These are phyloP conservation scores for Calliopsis andreniformis DNA, from an alignment of 1,140 invertebrate species.

Conservation along the genomic window DNA sequence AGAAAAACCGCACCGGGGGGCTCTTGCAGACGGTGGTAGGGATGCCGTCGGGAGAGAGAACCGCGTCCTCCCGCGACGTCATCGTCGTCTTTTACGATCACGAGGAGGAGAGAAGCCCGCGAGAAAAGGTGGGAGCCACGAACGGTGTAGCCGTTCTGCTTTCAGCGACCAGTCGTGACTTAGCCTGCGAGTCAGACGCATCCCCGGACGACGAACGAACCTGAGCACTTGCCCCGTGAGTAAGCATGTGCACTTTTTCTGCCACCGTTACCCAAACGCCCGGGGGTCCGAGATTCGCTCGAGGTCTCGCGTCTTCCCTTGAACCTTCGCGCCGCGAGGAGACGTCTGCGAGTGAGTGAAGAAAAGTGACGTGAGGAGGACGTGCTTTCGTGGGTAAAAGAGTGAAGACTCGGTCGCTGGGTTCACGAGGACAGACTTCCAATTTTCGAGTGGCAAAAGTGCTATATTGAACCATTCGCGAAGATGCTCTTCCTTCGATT, in stretches of 20 bases:
- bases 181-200: slow-evolving; percentile 77
- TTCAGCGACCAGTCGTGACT: slow-evolving; percentile 76
- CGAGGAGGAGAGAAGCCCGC: slow-evolving; percentile 59
- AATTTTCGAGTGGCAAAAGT: too few relatives aligned
- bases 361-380: slow-evolving; percentile 44
- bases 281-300: not conserved
- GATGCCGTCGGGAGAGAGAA: slow-evolving; percentile 17
- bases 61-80: slow-evolving; percentile 43
- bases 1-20: slow-evolving; percentile 22
- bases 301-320: not conserved
- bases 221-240: slow-evolving; percentile 65
- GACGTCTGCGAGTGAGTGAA: slow-evolving; percentile 8
- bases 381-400: not conserved
- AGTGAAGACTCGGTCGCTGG: slow-evolving; percentile 6
- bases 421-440: not conserved
- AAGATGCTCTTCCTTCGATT: too few relatives aligned
- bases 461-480: too few relatives aligned
- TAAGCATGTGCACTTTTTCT: slow-evolving; percentile 64
- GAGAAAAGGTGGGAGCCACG: slow-evolving; percentile 71
- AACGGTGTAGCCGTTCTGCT: slow-evolving; percentile 62
- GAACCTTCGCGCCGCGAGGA: not conserved
- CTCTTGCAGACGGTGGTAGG: slow-evolving; percentile 16
- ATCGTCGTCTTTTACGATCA: slow-evolving; percentile 59
- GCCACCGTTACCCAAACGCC: slow-evolving; percentile 28
- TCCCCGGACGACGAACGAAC: slow-evolving; percentile 69